A percentile compares a stretch with the other conserved stretches of the same genome.
Conservation (phyloP, 2,797 vertebrate genomes). For the Morelia viridis region DNA sequence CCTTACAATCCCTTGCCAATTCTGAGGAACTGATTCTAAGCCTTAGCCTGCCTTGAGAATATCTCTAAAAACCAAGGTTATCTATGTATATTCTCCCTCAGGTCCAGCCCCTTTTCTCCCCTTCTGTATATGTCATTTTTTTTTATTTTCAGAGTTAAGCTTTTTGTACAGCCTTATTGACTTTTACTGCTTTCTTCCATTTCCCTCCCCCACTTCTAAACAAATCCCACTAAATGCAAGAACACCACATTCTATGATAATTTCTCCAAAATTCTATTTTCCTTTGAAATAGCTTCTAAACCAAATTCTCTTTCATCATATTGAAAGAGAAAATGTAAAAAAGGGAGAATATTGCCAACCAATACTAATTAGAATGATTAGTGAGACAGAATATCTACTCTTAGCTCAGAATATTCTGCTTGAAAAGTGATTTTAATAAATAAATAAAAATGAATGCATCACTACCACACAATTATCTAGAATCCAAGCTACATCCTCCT, state of each 20-base stretch:
- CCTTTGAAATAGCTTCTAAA: no score
- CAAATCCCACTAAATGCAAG: no score
- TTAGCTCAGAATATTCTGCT: conserved; percentile 10
- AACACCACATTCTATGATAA: no score
- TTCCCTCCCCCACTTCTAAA: no score
- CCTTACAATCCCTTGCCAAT: background rate
- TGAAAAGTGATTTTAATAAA: background rate
- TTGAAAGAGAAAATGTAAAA: no score
- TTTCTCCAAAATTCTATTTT: no score
- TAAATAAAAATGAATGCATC: background rate
- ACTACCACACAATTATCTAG: background rate
- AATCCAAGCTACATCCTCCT: background rate
- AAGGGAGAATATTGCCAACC: no score
- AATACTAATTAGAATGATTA: conserved; percentile 4
- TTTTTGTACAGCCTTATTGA: background rate
- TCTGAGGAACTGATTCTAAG: background rate
- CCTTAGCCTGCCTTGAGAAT: background rate
- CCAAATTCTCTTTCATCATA: no score
- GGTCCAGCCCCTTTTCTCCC: background rate
- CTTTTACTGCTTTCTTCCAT: no score
- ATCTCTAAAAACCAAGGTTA: background rate
- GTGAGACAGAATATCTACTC: conserved; percentile 8
- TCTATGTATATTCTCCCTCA: background rate
- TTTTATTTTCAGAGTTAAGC: background rate
- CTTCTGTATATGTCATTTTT: background rate